These are phyloP conservation scores for Petrocephalus zakoni DNA, from an alignment of 2,113 vertebrate genomes.

Conservation along the genomic window DNA sequence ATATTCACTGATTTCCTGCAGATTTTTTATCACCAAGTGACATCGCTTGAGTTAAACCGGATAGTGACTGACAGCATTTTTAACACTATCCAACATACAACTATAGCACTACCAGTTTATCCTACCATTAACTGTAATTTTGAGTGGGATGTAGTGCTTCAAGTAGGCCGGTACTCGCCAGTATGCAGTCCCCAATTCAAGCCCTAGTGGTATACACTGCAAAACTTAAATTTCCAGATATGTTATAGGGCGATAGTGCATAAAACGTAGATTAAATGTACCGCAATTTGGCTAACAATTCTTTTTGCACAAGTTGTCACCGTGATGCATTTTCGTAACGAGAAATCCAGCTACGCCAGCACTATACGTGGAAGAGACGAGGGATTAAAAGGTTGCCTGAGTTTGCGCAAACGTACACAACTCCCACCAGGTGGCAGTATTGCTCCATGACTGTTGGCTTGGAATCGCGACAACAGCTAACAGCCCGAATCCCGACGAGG, in stretches of 20 bases:
- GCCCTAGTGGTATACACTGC: neutral
- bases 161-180: neutral
- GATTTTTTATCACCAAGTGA: neutral
- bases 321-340: neutral
- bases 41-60: neutral
- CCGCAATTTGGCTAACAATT: neutral
- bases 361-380: neutral
- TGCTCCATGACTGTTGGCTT: slow-evolving; percentile 25
- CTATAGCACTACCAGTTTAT: neutral
- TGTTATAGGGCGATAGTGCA: neutral
- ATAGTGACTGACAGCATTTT: neutral
- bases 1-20: neutral
- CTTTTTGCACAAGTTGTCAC: neutral
- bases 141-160: neutral
- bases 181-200: neutral
- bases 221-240: neutral
- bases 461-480: neutral
- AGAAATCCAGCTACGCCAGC: neutral
- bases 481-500: slow-evolving; percentile 39
- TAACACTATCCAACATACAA: neutral
- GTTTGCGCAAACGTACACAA: neutral
- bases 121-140: neutral
- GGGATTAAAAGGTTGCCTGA: neutral
- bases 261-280: neutral
- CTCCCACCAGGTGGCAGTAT: slow-evolving; percentile 57